Base-by-base conservation (phyloP, 2,888 invertebrate species). In the Eupithecia subfuscata region DNA sequence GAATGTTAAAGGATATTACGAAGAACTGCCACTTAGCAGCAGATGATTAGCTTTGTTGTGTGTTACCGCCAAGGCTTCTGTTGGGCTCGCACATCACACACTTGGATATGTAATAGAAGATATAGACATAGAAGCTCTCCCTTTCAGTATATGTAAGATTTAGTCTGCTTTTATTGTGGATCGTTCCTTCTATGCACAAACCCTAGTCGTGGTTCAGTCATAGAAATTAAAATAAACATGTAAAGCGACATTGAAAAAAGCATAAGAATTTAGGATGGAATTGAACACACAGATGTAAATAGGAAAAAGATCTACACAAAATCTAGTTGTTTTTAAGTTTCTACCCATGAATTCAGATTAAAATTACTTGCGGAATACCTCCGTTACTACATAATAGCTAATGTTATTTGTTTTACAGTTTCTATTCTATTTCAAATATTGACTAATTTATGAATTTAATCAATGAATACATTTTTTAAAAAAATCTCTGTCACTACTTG, bases 161-260 rank as follows among this genome's bases (percentile, higher is more conserved):
- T 80, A 80, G 83, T 84, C 78, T 85, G 82, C 82, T 83, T 85
- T 86, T 87, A 85, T 85, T 83, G 79, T 82, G 85, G 82, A 79
- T 82, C 79, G 75, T 81, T 82, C 82, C 75, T 79, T 82, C 80
- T 81, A 84, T 82, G 76, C 78, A 73, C 14, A 37, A 37, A 65
- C 16, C 65, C 34, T 37, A 70, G 25, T 73, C 85, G 83, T 89
- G 93, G 94, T 94, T 94, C 94, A 95, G 94, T 90, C 94, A 95
- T 89, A 89, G 89, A 90, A 86, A 84, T 86, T 81, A 83, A 77
- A 82, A 82, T 69, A 80, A 90, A 93, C 92, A 92, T 83, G 86
- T 87, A 92, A 95, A 94, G 94, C 94, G 90, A 93, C 88, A 90
- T 89, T 86, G 87, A 89, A 86, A 84, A 71, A 95, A 93, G 92